Percentiles rank a stretch among this genome's conserved stretches.
Evolutionary conservation across 1,140 invertebrate species (phyloP).

Genomic region (Camponotus pennsylvanicus): DNA sequence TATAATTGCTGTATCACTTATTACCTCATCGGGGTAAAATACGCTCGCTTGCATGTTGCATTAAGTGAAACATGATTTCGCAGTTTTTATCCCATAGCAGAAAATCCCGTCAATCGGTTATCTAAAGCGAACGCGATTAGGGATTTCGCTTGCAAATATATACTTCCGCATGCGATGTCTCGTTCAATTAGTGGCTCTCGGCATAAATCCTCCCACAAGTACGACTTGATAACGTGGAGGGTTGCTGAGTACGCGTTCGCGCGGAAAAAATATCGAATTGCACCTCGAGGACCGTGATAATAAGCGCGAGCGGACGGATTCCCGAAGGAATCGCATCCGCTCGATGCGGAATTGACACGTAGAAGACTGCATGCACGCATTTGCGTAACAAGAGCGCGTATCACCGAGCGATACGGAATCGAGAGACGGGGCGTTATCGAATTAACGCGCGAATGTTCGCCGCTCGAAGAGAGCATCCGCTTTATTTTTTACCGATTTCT

Average conservation of each 20-base stretch:
- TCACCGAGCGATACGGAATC: constrained; percentile 44
- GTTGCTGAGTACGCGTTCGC: constrained; percentile 41
- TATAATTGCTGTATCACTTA: constrained; percentile 5
- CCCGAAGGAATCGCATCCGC: constrained; percentile 53
- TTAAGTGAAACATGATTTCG: constrained; percentile 32
- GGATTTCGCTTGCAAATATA: not conserved
- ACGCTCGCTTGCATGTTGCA: not conserved
- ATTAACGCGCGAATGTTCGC: constrained; percentile 22
- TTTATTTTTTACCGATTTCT: constrained; percentile 50
- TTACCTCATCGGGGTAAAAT: constrained; percentile 13
- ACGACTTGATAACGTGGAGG: constrained; percentile 51
- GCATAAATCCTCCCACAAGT: constrained; percentile 30
- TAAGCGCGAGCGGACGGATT: constrained; percentile 53
- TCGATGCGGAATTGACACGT: not conserved
- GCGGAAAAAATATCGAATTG: constrained; percentile 67
- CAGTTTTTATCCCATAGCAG: constrained; percentile 16
- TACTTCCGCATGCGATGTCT: constrained; percentile 47
- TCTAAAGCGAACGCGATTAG: not conserved
- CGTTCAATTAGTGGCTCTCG: constrained; percentile 50
- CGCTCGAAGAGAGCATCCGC: not conserved
- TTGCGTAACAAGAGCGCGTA: constrained; percentile 45
- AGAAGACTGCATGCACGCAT: constrained; percentile 10
- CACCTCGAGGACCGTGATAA: constrained; percentile 61
- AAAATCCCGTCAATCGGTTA: not conserved
- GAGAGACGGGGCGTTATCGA: constrained; percentile 37